Evolutionary conservation across 1,140 invertebrate genomes (phyloP), one percentile per base, ranked within the genome.

Genomic region (Drosophila dunni): DNA sequence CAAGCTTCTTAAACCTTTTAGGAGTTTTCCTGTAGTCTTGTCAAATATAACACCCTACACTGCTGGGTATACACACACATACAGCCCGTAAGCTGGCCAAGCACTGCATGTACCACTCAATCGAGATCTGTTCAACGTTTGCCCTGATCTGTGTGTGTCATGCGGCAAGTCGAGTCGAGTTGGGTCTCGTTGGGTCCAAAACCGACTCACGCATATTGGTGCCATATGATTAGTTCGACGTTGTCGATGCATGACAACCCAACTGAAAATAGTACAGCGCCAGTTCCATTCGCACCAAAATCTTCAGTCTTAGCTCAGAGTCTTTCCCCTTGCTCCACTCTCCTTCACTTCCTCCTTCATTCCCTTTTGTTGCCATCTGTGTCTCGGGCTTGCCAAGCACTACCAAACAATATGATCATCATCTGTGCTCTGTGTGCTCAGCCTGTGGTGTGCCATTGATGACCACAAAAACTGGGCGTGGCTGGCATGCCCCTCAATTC

Each of bases 391-490:
- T 78, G 74, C 58, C 79, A 58, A 29, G 65, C 56, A 34, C 11
- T 45, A 80, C 73, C 54, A 86, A 29, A 82, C 70, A 86, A 78
- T 69, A 84, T 85, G 74, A 81, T 85, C 61, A 82, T 82, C 54
- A 66, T 63, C 51, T 60, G 50, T 48, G 58, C 36, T 51, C 38
- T 70, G 20, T 81, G 45, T 60, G 45, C 62, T 54, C 17, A 53
- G 75, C 68, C 68, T 66, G 73, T 81, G 61, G 68, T 88, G 68
- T 88, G 79, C 83, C 84, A 88, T 88, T 88, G 83, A 88, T 88
- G 83, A 88, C 83, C 83, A 88, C 83, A 81, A 88, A 86, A 79
- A 81, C 65, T 77, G 82, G 82, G 82, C 82, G 82, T 86, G 82
- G 83, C 63, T 45, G 83, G 81, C 81, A 81, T 88, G 83, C 79